Conservation (phyloP, 2,113 vertebrate genomes). For the Mirounga angustirostris region DNA sequence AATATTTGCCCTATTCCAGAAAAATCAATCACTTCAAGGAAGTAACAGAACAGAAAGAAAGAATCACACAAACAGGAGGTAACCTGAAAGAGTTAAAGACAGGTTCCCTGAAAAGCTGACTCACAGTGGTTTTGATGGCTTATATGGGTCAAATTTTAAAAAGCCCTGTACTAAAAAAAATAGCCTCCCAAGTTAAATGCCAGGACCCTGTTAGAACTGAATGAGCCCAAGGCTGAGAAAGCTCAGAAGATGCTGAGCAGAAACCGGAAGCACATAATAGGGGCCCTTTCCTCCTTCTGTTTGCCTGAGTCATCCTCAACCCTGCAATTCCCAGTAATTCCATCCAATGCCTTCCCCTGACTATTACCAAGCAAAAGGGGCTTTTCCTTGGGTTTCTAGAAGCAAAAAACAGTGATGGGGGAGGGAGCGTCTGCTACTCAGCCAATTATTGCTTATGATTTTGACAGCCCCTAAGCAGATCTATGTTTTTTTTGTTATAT, state of each 20-base stretch:
- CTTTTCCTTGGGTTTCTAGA: slow-evolving; percentile 49
- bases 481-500: background rate
- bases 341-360: background rate
- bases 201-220: background rate
- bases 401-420: background rate
- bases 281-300: slow-evolving; percentile 15
- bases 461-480: slow-evolving; percentile 32
- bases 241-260: slow-evolving; percentile 31
- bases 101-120: slow-evolving; percentile 74
- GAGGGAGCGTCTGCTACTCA: background rate
- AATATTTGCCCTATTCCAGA: slow-evolving; percentile 14
- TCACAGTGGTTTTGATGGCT: slow-evolving; percentile 43
- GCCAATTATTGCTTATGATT: slow-evolving; percentile 56
- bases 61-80: background rate
- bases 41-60: background rate
- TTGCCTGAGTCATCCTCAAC: slow-evolving; percentile 55
- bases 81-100: slow-evolving; percentile 56
- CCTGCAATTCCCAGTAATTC: slow-evolving; percentile 40
- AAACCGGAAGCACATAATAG: slow-evolving; percentile 1
- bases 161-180: slow-evolving; percentile 61
- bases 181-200: slow-evolving; percentile 57
- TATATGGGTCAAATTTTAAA: slow-evolving; percentile 68
- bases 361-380: slow-evolving; percentile 62
- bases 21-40: slow-evolving; percentile 58
- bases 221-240: background rate